Evolutionary conservation across 2,888 invertebrate species (phyloP), one percentile per base, ranked within the genome.

Genomic region (Lamellibrachia columna): DNA sequence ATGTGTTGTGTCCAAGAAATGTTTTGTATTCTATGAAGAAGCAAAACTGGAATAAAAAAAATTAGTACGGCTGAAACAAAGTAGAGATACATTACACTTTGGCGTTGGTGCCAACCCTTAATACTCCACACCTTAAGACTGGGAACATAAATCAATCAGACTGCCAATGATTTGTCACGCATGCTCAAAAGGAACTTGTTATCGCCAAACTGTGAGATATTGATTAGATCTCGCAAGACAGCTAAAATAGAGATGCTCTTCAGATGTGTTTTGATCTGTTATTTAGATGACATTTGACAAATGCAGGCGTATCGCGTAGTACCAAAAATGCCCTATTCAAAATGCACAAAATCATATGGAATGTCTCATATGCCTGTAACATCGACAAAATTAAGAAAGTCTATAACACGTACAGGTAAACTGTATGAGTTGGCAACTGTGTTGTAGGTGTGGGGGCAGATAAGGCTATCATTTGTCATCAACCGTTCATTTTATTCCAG

Each of bases 401-500:
- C 75, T 22, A 2, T 22, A 75, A 75, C 22, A 55, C n/a, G 15
- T 75, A 75, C 75, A 4, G 22, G n/a, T 22, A 75, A 75, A 4
- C 75, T n/a, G n/a, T 22, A 75, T 6, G 9, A 3, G 9, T 55
- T 55, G 55, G 55, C 55, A 7, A 3, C 55, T 55, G 9, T 55
- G 9, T 9, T 3, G 55, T 7, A 9, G 55, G 40, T 40, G 40
- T 40, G 2, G 3, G 55, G 55, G 55, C 3, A 55, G 75, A 15
- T 0, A 22, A 75, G 3, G 75, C 1, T 75, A 75, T 75, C 75
- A 22, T 22, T 75, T 22, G n/a, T 75, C 75, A 75, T 75, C 75
- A 75, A 75, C 15, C 3, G 22, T 22, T 15, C 15, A 11, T 75
- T 75, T 52, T 11, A 40, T 28, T 91, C 1, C 93, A 96, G 96